Percentiles rank a stretch among this genome's conserved stretches.
Evolutionary conservation across 2,888 invertebrate species (phyloP).

Genomic region (Patella ulyssiponensis): DNA sequence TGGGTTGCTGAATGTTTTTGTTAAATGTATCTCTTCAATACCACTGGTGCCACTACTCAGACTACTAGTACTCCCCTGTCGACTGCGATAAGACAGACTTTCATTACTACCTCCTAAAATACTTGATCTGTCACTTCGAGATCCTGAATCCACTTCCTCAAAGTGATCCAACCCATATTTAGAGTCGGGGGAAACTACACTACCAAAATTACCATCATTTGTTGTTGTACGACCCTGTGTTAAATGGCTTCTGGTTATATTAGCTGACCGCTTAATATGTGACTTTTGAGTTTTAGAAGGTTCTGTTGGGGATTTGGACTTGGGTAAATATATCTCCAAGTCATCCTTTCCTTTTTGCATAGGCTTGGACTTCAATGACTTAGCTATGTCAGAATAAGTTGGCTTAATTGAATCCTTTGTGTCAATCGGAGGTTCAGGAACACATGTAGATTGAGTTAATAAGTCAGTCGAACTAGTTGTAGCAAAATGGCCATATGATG

Average conservation of each 20-base stretch:
- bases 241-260: constrained; percentile 18
- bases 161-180: constrained; percentile 67
- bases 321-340: neutral
- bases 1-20: constrained; percentile 37
- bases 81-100: constrained; percentile 43
- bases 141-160: constrained; percentile 49
- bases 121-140: constrained; percentile 37
- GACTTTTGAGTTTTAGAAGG: constrained; percentile 26
- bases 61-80: constrained; percentile 59
- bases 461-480: constrained; percentile 22
- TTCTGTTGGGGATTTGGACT: constrained; percentile 3
- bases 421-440: constrained; percentile 9
- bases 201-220: constrained; percentile 31
- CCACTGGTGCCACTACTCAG: constrained; percentile 57
- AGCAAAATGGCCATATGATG: constrained; percentile 55
- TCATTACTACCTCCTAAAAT: constrained; percentile 43
- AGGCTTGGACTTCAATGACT: constrained; percentile 50
- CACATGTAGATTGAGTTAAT: constrained; percentile 12
- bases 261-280: constrained; percentile 21
- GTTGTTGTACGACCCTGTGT: constrained; percentile 19
- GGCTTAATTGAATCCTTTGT: constrained; percentile 44
- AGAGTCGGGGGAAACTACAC: constrained; percentile 57
- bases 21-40: constrained; percentile 55
- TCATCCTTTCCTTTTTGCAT: constrained; percentile 27
- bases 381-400: constrained; percentile 65